These are phyloP conservation scores for Enoplosus armatus DNA, from an alignment of 2,797 vertebrate genomes.

Conservation along the genomic window DNA sequence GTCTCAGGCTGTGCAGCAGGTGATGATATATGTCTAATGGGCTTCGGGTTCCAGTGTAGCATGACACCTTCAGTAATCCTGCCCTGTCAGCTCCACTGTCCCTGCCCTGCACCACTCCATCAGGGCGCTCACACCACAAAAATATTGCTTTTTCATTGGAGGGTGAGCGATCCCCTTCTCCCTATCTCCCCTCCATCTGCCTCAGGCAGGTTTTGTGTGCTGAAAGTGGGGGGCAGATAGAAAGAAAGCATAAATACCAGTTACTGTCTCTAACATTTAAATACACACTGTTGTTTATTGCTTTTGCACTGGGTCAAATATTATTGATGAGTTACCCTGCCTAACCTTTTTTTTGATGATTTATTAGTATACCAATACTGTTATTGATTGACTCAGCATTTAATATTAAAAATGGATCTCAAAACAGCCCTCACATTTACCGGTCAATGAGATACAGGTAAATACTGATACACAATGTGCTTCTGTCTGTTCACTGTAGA, in stretches of 20 bases:
- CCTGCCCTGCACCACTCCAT: conserved; percentile 59
- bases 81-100: conserved; percentile 61
- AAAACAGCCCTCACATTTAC: background rate
- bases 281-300: conserved; percentile 1
- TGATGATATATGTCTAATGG: conserved; percentile 81
- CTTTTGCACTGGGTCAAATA: background rate
- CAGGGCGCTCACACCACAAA: conserved; percentile 64
- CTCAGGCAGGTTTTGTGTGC: conserved; percentile 31
- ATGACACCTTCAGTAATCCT: conserved; percentile 73
- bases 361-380: background rate
- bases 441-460: background rate
- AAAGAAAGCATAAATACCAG: conserved; percentile 27
- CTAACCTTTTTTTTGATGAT: conserved; percentile 25
- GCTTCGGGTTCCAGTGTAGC: conserved; percentile 69
- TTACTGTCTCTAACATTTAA: conserved; percentile 19
- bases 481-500: conserved; percentile 81
- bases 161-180: conserved; percentile 56
- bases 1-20: conserved; percentile 59
- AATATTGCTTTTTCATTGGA: conserved; percentile 79
- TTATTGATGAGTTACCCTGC: conserved; percentile 19
- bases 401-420: conserved; percentile 6
- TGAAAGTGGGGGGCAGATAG: conserved; percentile 13
- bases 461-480: conserved; percentile 21
- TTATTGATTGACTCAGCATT: conserved; percentile 29
- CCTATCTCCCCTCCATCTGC: conserved; percentile 52